These are phyloP conservation scores for Eledone cirrhosa DNA, from an alignment of 2,888 invertebrate species.

Conservation along the genomic window DNA sequence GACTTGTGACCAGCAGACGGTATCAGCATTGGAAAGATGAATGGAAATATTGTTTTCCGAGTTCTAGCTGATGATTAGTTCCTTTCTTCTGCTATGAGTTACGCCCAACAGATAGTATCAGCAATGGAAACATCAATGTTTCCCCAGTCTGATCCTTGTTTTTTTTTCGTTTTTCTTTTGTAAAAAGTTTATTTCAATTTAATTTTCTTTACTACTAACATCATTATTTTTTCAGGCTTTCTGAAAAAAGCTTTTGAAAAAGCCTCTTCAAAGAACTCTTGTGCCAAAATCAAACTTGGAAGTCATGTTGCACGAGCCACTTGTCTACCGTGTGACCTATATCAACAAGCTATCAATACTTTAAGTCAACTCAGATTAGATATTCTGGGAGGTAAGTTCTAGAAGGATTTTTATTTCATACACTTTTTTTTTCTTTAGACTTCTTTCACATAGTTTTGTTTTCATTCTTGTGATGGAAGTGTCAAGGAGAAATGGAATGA, in stretches of 20 bases:
- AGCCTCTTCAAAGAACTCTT: slow-evolving; percentile 57
- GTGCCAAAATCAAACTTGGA: slow-evolving; percentile 77
- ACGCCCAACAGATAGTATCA: too few species aligned
- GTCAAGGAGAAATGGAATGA: too few species aligned
- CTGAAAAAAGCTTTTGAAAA: slow-evolving; percentile 67
- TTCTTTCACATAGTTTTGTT: too few species aligned
- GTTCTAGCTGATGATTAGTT: too few species aligned
- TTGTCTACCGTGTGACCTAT: slow-evolving; percentile 88
- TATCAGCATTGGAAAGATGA: too few species aligned
- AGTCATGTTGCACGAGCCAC: slow-evolving; percentile 84
- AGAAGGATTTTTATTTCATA: neutral
- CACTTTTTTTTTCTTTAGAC: too few species aligned
- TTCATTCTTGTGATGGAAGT: too few species aligned
- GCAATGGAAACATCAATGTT: neutral
- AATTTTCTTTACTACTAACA: neutral
- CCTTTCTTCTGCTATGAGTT: too few species aligned
- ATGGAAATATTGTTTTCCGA: too few species aligned
- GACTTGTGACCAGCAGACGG: too few species aligned
- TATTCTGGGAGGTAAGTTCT: slow-evolving; percentile 82
- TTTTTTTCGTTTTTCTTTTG: neutral
- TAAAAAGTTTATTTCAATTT: neutral
- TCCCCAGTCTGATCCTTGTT: neutral
- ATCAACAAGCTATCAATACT: slow-evolving; percentile 88
- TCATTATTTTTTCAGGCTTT: slow-evolving; percentile 35
- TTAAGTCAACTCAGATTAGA: slow-evolving; percentile 89